These are phyloP conservation scores for Campoletis sonorensis DNA, from an alignment of 1,140 invertebrate genomes.

Conservation along the genomic window DNA sequence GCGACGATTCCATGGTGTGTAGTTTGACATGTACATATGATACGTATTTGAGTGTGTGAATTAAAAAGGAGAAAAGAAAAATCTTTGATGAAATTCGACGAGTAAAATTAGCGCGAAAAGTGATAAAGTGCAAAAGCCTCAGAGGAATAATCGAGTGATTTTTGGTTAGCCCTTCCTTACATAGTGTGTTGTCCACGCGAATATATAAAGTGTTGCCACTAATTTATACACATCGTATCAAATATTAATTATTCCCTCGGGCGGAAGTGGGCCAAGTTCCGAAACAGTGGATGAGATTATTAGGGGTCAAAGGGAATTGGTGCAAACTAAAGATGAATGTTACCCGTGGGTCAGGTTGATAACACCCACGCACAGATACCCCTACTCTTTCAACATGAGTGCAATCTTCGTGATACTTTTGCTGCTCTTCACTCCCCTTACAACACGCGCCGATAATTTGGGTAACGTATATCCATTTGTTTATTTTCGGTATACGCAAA, in stretches of 20 bases:
- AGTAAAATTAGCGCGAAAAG: too few species aligned
- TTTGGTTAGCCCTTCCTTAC: neutral
- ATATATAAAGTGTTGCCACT: too few species aligned
- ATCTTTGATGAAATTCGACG: neutral
- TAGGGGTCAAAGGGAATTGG: neutral
- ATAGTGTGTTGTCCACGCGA: too few species aligned
- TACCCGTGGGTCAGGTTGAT: constrained; percentile 49
- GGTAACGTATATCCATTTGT: constrained; percentile 56
- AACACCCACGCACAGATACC: constrained; percentile 38
- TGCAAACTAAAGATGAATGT: constrained; percentile 43
- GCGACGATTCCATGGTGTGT: neutral
- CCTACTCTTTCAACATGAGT: constrained; percentile 55
- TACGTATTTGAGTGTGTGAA: neutral
- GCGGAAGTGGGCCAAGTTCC: neutral
- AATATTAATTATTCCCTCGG: too few species aligned
- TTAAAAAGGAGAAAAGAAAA: neutral
- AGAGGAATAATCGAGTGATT: constrained; percentile 13
- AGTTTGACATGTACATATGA: neutral
- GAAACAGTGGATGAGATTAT: neutral
- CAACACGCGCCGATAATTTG: constrained; percentile 58
- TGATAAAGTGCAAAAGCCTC: neutral
- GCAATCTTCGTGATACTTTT: constrained; percentile 54
- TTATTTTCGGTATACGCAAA: too few species aligned
- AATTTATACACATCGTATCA: too few species aligned
- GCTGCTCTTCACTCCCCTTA: constrained; percentile 48